phyloP scores from a whole-genome alignment of 2,797 vertebrate genomes.

The Phoeniculus purpureus region DNA sequence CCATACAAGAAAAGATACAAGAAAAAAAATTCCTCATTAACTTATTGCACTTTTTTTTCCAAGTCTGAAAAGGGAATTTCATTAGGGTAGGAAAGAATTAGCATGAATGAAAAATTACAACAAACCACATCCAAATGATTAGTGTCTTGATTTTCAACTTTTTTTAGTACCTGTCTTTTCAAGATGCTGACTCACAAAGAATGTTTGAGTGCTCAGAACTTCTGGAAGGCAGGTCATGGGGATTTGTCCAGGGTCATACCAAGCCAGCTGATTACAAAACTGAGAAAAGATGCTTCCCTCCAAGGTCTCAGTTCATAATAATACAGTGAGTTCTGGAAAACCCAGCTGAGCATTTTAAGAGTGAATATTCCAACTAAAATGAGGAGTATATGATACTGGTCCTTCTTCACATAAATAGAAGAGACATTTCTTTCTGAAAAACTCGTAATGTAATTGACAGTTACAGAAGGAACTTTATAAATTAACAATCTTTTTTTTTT shows the following conservation, averaged over 20 bases:
- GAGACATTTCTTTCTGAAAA: not conserved
- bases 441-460: not conserved
- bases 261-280: not conserved
- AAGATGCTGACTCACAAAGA: slow-evolving; percentile 2
- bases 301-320: not conserved
- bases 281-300: not conserved
- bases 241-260: not conserved
- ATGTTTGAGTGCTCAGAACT: not conserved
- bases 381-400: not conserved
- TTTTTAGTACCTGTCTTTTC: not conserved
- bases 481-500: not conserved
- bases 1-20: not conserved
- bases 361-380: not conserved
- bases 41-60: fast-evolving
- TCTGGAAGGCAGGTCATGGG: not conserved
- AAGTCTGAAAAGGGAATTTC: not conserved
- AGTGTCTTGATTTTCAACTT: slow-evolving; percentile 27
- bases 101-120: not conserved
- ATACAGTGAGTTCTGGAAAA: not conserved
- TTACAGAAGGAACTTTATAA: not conserved
- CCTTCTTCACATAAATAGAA: not conserved
- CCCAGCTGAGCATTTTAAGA: not conserved
- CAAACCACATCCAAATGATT: not conserved
- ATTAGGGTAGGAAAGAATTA: not conserved
- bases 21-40: not conserved